Base-by-base conservation (phyloP, 2,113 vertebrate species). In the Etheostoma cragini region DNA sequence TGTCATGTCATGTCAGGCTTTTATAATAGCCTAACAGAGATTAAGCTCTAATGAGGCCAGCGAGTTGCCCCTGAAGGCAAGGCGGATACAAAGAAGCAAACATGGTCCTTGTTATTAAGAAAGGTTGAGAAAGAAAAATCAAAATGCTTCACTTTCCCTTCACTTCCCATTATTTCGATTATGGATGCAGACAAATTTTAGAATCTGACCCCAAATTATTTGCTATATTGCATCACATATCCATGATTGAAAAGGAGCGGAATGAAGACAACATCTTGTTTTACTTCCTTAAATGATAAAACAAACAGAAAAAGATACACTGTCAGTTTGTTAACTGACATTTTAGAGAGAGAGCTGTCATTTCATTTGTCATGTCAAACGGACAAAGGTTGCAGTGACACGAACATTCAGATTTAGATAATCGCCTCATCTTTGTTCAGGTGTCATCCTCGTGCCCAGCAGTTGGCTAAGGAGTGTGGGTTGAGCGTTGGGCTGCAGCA, bases 1-100 rank as follows among this genome's bases (percentile, higher is more conserved):
- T 86, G 85, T 91, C 89, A 21, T 66, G 76, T 87, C 80, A 69
- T 67, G 80, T 72, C 78, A 66, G 53, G 78, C 35, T 79, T 82
- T 85, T 50, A 64, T 78, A 22, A 68, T 15, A 22, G 0, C 54
- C 30, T 30, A n/a, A 54, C n/a, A 46, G 33, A 8, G 12, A 62
- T 63, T 52, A 77, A 33, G 8, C 71, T 64, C 14, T 83, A 77
- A 82, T 78, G 66, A 84, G 30, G 24, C 63, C 57, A 46, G 10
- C n/a, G 78, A 78, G 22, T 81, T 3, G 1, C 8, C 65, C 90
- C 88, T 85, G 50, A 74, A 75, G 88, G 90, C 30, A 84, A 82
- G 85, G 88, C 64, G 86, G 38, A 78, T 56, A 38, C 21, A 54
- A 53, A 76, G 35, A 82, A 61, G 33, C n/a, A 22, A 69, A 72